Conservation (phyloP, 2,113 vertebrate genomes). For the Hemiscyllium ocellatum region DNA sequence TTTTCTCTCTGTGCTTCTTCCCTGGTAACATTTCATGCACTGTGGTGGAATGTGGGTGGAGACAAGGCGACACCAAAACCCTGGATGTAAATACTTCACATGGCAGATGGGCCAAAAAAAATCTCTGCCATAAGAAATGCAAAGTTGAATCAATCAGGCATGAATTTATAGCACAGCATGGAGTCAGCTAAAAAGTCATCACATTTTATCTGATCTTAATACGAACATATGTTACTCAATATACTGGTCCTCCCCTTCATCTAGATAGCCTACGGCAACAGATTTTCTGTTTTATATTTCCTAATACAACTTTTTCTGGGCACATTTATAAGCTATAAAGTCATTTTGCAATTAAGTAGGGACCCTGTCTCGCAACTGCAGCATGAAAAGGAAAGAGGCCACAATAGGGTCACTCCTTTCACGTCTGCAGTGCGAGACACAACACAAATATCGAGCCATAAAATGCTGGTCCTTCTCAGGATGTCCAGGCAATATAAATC, state of each 20-base stretch:
- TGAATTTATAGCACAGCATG: conserved; percentile 37
- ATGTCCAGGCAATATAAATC: neutral
- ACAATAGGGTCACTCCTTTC: conserved; percentile 20
- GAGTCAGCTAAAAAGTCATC: conserved; percentile 37
- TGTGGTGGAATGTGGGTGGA: conserved; percentile 50
- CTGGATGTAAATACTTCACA: conserved; percentile 50
- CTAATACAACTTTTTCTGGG: conserved; percentile 31
- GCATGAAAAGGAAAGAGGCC: conserved; percentile 28
- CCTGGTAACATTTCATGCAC: conserved; percentile 53
- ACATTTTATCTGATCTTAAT: conserved; percentile 38
- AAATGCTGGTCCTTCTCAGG: conserved; percentile 7
- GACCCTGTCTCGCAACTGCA: neutral
- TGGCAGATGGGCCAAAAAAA: conserved; percentile 42
- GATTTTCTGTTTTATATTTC: conserved; percentile 20
- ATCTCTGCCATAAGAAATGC: conserved; percentile 33
- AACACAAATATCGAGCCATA: conserved; percentile 8
- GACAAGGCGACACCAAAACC: conserved; percentile 46
- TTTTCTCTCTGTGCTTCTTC: conserved; percentile 47
- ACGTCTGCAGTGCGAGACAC: neutral
- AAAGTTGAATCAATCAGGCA: conserved; percentile 34
- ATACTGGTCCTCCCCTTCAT: conserved; percentile 36
- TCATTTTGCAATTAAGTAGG: conserved; percentile 17
- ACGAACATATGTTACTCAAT: conserved; percentile 37
- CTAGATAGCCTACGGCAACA: conserved; percentile 35
- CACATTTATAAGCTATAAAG: conserved; percentile 9